Percentiles rank a stretch among this genome's conserved stretches.
phyloP scores from a whole-genome alignment of 2,113 vertebrate species.

The Nematolebias whitei region DNA sequence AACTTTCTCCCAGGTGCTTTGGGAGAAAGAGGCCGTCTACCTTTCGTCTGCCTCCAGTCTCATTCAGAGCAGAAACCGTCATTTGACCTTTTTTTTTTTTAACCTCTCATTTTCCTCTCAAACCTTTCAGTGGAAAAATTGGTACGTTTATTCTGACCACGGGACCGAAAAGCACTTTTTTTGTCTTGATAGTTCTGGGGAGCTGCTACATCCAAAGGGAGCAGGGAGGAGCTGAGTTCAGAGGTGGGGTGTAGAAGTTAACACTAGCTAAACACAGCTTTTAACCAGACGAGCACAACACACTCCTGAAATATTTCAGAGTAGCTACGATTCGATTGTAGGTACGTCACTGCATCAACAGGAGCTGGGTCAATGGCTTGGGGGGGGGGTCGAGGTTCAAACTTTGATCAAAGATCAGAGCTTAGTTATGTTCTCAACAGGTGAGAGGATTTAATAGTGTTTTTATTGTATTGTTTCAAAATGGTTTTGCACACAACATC shows the following conservation, averaged over 20 bases:
- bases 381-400: conserved; percentile 38
- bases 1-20: conserved; percentile 7
- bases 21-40: not conserved
- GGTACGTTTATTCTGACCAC: not conserved
- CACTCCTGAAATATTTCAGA: conserved; percentile 33
- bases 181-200: conserved; percentile 11
- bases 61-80: conserved; percentile 30
- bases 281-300: conserved; percentile 54
- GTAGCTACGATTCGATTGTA: conserved; percentile 13
- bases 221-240: conserved; percentile 20
- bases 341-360: conserved; percentile 41
- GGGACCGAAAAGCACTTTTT: conserved; percentile 59
- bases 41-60: not conserved
- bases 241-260: conserved; percentile 31
- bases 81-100: conserved; percentile 11
- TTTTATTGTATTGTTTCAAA: conserved; percentile 45
- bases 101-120: conserved; percentile 12
- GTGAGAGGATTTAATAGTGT: conserved; percentile 22
- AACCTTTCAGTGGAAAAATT: conserved; percentile 14
- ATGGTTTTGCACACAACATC: conserved; percentile 74
- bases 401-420: conserved; percentile 36
- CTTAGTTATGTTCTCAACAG: conserved; percentile 40
- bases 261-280: conserved; percentile 21
- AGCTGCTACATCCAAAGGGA: conserved; percentile 58
- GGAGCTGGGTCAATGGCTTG: conserved; percentile 24